Evolutionary conservation across 2,113 vertebrate species (phyloP), one percentile per base, ranked within the genome.

Genomic region (Sorex araneus): DNA sequence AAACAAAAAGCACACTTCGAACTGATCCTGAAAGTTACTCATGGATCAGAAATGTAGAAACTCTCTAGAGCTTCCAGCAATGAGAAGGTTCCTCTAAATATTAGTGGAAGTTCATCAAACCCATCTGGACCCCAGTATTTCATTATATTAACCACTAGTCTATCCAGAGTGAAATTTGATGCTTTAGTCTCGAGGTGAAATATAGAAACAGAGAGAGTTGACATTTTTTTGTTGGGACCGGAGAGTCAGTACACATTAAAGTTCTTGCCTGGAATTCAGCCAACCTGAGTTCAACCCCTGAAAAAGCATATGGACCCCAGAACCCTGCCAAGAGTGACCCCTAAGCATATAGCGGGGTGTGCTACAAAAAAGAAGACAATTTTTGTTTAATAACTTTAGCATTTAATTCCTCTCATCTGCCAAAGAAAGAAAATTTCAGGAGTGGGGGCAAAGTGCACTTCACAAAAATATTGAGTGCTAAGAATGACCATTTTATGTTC

Each of bases 381-480:
- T 91, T 93, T 87, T 87, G 19, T 66, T 88, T 67, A 77, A 69
- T 81, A 54, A 66, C 25, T 84, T 36, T 0, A 30, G 83, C 19
- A 92, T 77, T 75, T 36, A 18, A 25, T 43, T 43, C n/a, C 21
- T 36, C 89, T 13, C 28, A 86, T 89, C 70, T 64, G 70, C 27
- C 27, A 57, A 77, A 86, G 50, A 90, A 54, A 32, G 5, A 66
- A 92, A 82, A 81, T 78, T 88, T 63, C 71, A 64, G 19, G 80
- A 45, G 83, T n/a, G 57, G 1, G 86, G 86, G 63, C 40, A 89
- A 90, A 80, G 60, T 57, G 15, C 6, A 57, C 18, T 77, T 81
- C 43, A 89, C 40, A 94, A 73, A 92, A 81, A 50, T 23, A 63
- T 1, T 69, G 86, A 76, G n/a, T 78, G 32, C 45, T 60, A 82